These are phyloP conservation scores for Manacus vitellinus DNA, from an alignment of 2,113 vertebrate species.

Conservation along the genomic window DNA sequence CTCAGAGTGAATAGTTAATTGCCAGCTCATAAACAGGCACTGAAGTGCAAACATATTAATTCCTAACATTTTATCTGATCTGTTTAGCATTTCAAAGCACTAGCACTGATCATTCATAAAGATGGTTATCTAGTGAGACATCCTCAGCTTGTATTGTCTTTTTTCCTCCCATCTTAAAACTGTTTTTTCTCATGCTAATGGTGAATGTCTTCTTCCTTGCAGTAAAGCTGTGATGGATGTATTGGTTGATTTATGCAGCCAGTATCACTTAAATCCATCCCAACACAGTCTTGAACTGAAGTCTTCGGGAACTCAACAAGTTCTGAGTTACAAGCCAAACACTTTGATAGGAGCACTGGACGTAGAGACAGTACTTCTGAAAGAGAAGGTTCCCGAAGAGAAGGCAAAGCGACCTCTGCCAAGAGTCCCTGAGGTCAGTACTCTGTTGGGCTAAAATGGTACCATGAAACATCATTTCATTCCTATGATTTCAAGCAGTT, in stretches of 20 bases:
- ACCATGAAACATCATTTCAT: background rate
- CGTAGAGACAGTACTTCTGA: constrained; percentile 84
- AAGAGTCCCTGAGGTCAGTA: constrained; percentile 89
- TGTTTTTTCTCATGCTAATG: background rate
- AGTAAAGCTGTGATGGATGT: constrained; percentile 97
- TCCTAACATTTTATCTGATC: background rate
- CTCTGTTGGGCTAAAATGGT: background rate
- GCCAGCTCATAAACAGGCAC: background rate
- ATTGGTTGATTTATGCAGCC: constrained; percentile 91
- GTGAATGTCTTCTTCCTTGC: constrained; percentile 33
- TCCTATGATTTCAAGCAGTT: background rate
- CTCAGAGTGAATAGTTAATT: background rate
- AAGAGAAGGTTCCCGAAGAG: constrained; percentile 86
- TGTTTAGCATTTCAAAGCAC: background rate
- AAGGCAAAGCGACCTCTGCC: constrained; percentile 80
- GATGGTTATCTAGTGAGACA: background rate
- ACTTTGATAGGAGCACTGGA: constrained; percentile 87
- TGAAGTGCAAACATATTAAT: background rate
- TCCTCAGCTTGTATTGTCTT: background rate
- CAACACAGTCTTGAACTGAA: constrained; percentile 88
- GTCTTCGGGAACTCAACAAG: constrained; percentile 76
- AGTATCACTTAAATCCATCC: constrained; percentile 89
- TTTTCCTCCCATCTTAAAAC: background rate
- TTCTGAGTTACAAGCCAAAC: constrained; percentile 91
- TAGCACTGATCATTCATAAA: background rate